These are phyloP conservation scores for Cataglyphis altisquamis DNA, from an alignment of 2,888 invertebrate species.

Conservation along the genomic window DNA sequence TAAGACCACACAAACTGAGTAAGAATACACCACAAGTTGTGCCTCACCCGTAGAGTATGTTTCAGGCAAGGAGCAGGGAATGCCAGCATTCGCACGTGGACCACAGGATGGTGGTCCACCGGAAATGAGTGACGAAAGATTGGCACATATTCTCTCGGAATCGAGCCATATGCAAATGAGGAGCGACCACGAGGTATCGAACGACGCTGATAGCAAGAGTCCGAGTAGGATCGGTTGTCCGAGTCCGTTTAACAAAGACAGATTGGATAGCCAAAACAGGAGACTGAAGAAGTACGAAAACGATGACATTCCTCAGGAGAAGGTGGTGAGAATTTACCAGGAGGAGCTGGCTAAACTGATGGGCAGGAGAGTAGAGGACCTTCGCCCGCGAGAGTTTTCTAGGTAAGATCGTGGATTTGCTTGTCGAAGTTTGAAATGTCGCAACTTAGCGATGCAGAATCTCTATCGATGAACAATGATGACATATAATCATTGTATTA, in stretches of 20 bases:
- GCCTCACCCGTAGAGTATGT: slow-evolving; percentile 86
- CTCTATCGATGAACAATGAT: slow-evolving; percentile 43
- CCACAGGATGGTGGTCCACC: slow-evolving; percentile 88
- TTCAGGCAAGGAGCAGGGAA: slow-evolving; percentile 94
- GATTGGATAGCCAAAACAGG: slow-evolving; percentile 88
- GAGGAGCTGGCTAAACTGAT: slow-evolving; percentile 98
- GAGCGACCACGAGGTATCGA: slow-evolving; percentile 86
- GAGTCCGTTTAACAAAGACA: slow-evolving; percentile 92
- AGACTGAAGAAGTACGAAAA: slow-evolving; percentile 95
- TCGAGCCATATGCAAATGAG: slow-evolving; percentile 96
- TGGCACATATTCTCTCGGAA: slow-evolving; percentile 97
- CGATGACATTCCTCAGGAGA: slow-evolving; percentile 98
- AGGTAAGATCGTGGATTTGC: slow-evolving; percentile 88
- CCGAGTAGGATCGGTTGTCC: slow-evolving; percentile 92
- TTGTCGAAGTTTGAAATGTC: slow-evolving; percentile 32
- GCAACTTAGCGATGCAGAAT: slow-evolving; percentile 50
- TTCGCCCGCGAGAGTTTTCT: slow-evolving; percentile 92
- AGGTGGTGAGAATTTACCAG: slow-evolving; percentile 97
- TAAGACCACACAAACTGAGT: slow-evolving; percentile 76
- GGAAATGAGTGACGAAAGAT: slow-evolving; percentile 95
- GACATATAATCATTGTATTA: slow-evolving; percentile 64
- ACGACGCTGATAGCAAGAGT: slow-evolving; percentile 93
- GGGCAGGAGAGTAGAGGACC: slow-evolving; percentile 92
- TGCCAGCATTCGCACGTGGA: slow-evolving; percentile 92
- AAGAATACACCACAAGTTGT: slow-evolving; percentile 86